Evolutionary conservation across 2,113 vertebrate genomes (phyloP).

Genomic region (Oncorhynchus masou): DNA sequence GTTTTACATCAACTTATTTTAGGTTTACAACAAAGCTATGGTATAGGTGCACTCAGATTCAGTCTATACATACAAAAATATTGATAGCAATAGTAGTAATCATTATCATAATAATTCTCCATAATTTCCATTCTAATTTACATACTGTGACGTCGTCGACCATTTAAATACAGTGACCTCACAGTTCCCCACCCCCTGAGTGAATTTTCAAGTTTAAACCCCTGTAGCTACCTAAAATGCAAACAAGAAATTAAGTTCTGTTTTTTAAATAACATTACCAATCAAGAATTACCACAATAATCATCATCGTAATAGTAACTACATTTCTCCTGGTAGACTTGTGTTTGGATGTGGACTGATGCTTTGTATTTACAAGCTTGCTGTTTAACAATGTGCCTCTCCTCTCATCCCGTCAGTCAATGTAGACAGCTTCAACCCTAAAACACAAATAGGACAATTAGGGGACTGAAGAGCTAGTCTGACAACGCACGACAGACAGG

Average conservation of each 20-base stretch:
- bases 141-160: constrained; percentile 49
- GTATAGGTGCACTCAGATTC: constrained; percentile 72
- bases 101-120: constrained; percentile 70
- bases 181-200: constrained; percentile 69
- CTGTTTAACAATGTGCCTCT: constrained; percentile 48
- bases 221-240: constrained; percentile 58
- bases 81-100: constrained; percentile 64
- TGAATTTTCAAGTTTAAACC: constrained; percentile 74
- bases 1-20: constrained; percentile 59
- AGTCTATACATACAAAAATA: constrained; percentile 75
- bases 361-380: constrained; percentile 68
- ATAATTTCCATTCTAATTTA: constrained; percentile 64
- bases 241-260: constrained; percentile 63
- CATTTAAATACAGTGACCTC: constrained; percentile 49
- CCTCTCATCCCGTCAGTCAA: constrained; percentile 32
- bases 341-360: constrained; percentile 58
- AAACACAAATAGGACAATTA: constrained; percentile 20
- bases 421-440: constrained; percentile 47
- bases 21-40: constrained; percentile 71
- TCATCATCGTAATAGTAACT: constrained; percentile 52
- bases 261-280: constrained; percentile 71
- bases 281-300: constrained; percentile 23
- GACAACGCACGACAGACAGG: too few species aligned
- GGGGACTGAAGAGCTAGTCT: too few species aligned
- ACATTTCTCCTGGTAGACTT: constrained; percentile 59